phyloP scores from a whole-genome alignment of 2,888 invertebrate species.

The Sarcophaga subvicina region DNA sequence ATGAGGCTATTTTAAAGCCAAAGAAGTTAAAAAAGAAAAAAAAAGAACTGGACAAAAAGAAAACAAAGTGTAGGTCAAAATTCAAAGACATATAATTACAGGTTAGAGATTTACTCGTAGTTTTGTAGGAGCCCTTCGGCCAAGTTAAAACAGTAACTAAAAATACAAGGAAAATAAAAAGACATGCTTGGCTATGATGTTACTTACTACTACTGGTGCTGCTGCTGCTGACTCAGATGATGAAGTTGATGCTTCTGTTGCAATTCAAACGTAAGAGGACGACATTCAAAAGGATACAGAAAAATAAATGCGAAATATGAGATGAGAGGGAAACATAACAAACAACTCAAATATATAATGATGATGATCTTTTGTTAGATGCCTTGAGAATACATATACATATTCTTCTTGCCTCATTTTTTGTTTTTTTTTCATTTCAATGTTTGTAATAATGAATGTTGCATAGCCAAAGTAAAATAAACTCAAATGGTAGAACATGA shows the following conservation, averaged over 20 bases:
- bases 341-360: constrained; percentile 43
- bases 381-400: background rate
- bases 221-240: constrained; percentile 28
- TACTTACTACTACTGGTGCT: constrained; percentile 3
- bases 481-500: constrained; percentile 38
- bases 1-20: background rate
- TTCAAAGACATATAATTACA: constrained; percentile 78
- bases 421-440: background rate
- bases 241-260: constrained; percentile 52
- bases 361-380: constrained; percentile 57
- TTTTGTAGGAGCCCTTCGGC: constrained; percentile 60
- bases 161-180: constrained; percentile 11
- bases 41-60: constrained; percentile 63
- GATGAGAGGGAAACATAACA: constrained; percentile 42
- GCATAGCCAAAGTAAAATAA: constrained; percentile 12
- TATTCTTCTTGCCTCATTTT: constrained; percentile 21
- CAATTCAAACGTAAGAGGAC: constrained; percentile 42
- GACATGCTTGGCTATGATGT: constrained; percentile 39
- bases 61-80: constrained; percentile 73
- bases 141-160: constrained; percentile 44
- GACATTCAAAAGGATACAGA: constrained; percentile 54
- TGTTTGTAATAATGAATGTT: constrained; percentile 50
- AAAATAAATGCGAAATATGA: constrained; percentile 25
- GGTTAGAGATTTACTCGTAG: constrained; percentile 70
- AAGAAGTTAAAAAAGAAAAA: constrained; percentile 70